Evolutionary conservation across 2,888 invertebrate species (phyloP).

Genomic region (Anoplius nigerrimus): DNA sequence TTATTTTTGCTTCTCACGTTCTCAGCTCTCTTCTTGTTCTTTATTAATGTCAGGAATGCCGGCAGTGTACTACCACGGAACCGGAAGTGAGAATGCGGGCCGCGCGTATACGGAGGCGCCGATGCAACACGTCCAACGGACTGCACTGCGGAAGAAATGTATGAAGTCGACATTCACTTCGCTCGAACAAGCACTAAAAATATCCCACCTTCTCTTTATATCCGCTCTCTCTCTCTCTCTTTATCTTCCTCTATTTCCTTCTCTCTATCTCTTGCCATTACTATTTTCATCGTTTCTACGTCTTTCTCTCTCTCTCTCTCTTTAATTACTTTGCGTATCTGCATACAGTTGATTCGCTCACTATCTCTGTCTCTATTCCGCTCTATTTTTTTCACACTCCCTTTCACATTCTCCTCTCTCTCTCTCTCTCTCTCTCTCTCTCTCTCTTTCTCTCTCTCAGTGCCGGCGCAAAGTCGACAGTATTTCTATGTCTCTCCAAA

Average conservation of each 20-base stretch:
- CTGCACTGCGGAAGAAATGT: conserved; percentile 71
- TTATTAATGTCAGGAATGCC: conserved; percentile 70
- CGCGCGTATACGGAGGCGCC: conserved; percentile 68
- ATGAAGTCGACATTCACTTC: conserved; percentile 68
- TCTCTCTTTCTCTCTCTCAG: conserved; percentile 1
- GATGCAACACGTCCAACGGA: conserved; percentile 69
- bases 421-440: conserved; percentile 3
- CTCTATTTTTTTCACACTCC: conserved; percentile 1
- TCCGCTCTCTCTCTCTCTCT: conserved; percentile 24
- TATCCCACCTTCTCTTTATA: conserved; percentile 17
- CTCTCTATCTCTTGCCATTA: conserved; percentile 24
- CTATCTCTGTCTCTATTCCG: not conserved
- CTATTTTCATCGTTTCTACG: too few species aligned
- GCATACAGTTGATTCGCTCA: not conserved
- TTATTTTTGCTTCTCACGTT: conserved; percentile 49
- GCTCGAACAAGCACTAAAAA: conserved; percentile 42
- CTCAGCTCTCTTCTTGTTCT: conserved; percentile 50
- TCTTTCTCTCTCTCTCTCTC: not conserved
- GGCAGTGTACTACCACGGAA: conserved; percentile 70
- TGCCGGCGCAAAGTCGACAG: conserved; percentile 8
- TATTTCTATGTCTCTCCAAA: conserved; percentile 15
- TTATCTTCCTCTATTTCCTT: conserved; percentile 18
- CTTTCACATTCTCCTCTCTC: conserved; percentile 3
- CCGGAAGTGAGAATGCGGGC: conserved; percentile 66
- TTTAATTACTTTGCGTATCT: not conserved